Conservation (phyloP, 23 tunicate genomes). For the Trididemnum nubilum region DNA sequence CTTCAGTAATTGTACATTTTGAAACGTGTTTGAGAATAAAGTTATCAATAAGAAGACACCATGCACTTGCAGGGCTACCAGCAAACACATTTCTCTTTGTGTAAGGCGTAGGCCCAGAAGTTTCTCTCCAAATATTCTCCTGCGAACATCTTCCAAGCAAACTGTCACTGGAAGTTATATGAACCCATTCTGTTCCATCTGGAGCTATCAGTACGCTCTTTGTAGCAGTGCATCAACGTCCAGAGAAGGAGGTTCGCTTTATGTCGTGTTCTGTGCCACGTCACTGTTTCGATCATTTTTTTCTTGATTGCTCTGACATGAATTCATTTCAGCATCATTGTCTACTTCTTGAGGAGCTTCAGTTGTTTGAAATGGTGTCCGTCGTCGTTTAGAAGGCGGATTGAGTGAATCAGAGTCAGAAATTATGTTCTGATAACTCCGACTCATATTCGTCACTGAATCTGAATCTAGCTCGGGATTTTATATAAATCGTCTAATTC, state of each 20-base stretch:
- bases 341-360: too few species aligned
- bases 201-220: conserved; percentile 24
- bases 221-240: conserved; percentile 7
- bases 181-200: conserved; percentile 34
- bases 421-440: too few species aligned
- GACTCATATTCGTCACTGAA: too few species aligned
- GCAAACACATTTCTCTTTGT: conserved; percentile 33
- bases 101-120: conserved; percentile 43
- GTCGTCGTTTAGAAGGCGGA: too few species aligned
- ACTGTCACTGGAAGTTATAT: conserved; percentile 26
- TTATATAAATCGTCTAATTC: too few species aligned
- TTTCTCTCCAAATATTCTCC: conserved; percentile 34
- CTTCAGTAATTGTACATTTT: conserved; percentile 32
- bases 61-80: conserved; percentile 52
- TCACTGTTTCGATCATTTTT: too few species aligned
- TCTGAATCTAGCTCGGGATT: too few species aligned
- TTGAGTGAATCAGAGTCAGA: too few species aligned
- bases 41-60: conserved; percentile 43
- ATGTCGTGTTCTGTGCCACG: too few species aligned
- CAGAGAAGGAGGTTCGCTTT: conserved; percentile 29
- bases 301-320: too few species aligned
- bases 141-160: conserved; percentile 27
- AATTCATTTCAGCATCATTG: too few species aligned
- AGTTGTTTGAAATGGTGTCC: too few species aligned
- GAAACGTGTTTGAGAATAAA: conserved; percentile 27